Percentiles rank a stretch among this genome's conserved stretches.
Evolutionary conservation across 2,888 invertebrate genomes (phyloP).

Genomic region (Cephus rjabovi): DNA sequence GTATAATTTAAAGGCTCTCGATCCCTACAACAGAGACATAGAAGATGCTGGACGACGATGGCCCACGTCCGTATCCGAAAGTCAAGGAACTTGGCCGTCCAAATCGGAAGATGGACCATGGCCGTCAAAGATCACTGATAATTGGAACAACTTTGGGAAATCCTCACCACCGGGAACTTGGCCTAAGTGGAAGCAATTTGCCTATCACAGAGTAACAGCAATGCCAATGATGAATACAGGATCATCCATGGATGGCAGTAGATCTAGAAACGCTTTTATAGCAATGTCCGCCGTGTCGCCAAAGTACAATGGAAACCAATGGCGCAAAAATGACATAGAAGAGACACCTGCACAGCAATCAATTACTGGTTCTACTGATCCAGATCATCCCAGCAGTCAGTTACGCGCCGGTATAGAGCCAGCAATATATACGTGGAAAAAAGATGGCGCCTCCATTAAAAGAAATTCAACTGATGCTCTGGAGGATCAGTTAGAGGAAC

Average conservation of each 20-base stretch:
- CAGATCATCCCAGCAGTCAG: constrained; percentile 47
- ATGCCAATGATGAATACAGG: constrained; percentile 50
- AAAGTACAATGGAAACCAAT: constrained; percentile 51
- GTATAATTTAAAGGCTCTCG: constrained; percentile 36
- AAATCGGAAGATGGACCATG: constrained; percentile 27
- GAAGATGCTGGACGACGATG: constrained; percentile 27
- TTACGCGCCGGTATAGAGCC: constrained; percentile 35
- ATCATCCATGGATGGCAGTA: constrained; percentile 37
- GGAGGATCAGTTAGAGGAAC: constrained; percentile 54
- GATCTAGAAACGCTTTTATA: constrained; percentile 55
- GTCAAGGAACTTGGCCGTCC: constrained; percentile 30
- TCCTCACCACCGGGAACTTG: constrained; percentile 38
- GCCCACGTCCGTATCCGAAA: constrained; percentile 12
- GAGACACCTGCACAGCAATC: constrained; percentile 33
- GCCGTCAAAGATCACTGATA: constrained; percentile 35
- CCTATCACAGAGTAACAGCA: constrained; percentile 57
- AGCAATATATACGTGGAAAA: constrained; percentile 49
- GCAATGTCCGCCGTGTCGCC: constrained; percentile 57
- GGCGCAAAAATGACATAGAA: constrained; percentile 58
- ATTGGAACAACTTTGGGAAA: constrained; percentile 47
- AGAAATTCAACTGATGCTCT: constrained; percentile 44
- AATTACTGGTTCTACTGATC: constrained; percentile 30
- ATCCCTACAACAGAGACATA: constrained; percentile 12
- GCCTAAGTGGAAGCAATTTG: constrained; percentile 62
- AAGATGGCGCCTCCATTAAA: constrained; percentile 31